Conservation (phyloP, 1,140 invertebrate species). For the Leptinotarsa lineolata region DNA sequence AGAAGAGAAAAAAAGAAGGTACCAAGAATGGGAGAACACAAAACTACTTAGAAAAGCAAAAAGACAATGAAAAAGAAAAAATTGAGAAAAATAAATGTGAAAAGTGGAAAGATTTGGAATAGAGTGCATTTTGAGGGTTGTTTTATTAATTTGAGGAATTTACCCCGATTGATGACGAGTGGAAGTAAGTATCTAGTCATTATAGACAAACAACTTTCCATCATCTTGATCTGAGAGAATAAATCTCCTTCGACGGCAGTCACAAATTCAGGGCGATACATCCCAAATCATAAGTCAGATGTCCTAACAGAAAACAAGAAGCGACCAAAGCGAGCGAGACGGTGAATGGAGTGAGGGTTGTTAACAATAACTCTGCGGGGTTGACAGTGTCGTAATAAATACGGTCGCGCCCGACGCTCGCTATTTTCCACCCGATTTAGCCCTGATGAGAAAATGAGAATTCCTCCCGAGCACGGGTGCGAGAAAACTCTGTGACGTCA, state of each 20-base stretch:
- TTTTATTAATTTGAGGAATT: too few relatives aligned
- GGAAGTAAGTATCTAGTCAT: too few relatives aligned
- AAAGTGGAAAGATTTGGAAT: too few relatives aligned
- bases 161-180: too few relatives aligned
- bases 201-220: too few relatives aligned
- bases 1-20: too few relatives aligned
- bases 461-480: slow-evolving; percentile 51
- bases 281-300: slow-evolving; percentile 9
- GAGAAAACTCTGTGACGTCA: slow-evolving; percentile 52
- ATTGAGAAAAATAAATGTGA: too few relatives aligned
- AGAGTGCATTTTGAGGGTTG: too few relatives aligned
- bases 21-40: too few relatives aligned
- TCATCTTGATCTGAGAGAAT: too few relatives aligned
- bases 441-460: slow-evolving; percentile 58
- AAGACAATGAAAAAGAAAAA: too few relatives aligned
- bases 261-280: not conserved
- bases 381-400: slow-evolving; percentile 54
- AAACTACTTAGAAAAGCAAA: too few relatives aligned
- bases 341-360: slow-evolving; percentile 29
- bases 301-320: slow-evolving; percentile 13
- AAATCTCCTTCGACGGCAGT: not conserved
- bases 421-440: slow-evolving; percentile 58
- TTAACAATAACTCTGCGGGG: slow-evolving; percentile 57
- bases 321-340: slow-evolving; percentile 16
- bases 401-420: slow-evolving; percentile 48